These are phyloP conservation scores for Microcebus tavaratra DNA, from an alignment of 2,113 vertebrate species.

Conservation along the genomic window DNA sequence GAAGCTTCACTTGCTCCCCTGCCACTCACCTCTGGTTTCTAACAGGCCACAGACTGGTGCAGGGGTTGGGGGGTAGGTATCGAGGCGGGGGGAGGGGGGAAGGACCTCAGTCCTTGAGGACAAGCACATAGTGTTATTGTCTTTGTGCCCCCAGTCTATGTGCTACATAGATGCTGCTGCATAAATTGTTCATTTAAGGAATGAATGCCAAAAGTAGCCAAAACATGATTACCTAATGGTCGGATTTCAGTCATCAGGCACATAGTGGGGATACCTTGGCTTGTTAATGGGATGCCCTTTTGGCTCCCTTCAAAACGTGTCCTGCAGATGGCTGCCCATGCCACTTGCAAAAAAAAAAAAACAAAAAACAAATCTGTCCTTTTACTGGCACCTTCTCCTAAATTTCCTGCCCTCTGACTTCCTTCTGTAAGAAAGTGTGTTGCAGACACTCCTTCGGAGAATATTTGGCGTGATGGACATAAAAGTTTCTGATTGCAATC, in stretches of 20 bases:
- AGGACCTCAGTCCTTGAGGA: background rate
- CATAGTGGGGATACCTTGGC: background rate
- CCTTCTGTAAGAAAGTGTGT: background rate
- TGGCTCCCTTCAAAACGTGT: background rate
- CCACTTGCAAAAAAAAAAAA: background rate
- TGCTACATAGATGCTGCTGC: background rate
- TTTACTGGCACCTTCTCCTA: background rate
- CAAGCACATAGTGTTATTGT: background rate
- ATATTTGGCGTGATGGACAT: background rate
- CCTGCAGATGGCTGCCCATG: too few relatives aligned
- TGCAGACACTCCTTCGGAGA: background rate
- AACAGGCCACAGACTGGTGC: too few relatives aligned
- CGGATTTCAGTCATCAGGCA: background rate
- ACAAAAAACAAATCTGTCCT: background rate
- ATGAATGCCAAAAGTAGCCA: background rate
- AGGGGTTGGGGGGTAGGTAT: too few relatives aligned
- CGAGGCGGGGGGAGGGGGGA: too few relatives aligned
- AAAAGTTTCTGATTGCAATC: constrained; percentile 37
- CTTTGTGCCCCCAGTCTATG: background rate
- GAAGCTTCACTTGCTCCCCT: too few relatives aligned
- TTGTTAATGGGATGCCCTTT: background rate
- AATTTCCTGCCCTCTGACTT: background rate
- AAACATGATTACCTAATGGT: background rate
- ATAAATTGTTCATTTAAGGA: background rate
- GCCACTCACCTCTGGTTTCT: too few relatives aligned